Base-by-base conservation (phyloP, 2,113 vertebrate species). In the Noctilio leporinus region DNA sequence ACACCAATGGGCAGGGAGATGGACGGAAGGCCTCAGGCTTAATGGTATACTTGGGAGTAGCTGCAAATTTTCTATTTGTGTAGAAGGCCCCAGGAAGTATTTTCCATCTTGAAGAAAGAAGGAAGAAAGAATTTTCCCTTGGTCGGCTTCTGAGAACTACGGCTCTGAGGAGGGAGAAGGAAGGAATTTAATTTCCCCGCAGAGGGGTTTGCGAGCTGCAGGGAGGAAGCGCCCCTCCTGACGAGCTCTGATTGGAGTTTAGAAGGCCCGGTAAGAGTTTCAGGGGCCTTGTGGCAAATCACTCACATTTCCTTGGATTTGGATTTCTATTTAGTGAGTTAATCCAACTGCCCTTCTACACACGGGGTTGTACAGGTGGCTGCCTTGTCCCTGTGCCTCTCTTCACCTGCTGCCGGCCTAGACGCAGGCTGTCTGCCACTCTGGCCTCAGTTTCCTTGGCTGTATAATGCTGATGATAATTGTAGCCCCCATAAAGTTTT, bases 121-220 rank as follows among this genome's bases (percentile, higher is more conserved):
- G 33, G 82, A 90, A 91, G 35, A 89, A 95, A 83, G 73, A 86
- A 65, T 96, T 96, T 95, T 93, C 70, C 59, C 86, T 94, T 49
- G 5, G 57, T 89, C 55, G 92, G 12, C 62, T 62, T 95, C 69
- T 80, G n/a, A 70, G 62, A 30, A 93, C n/a, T 47, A 7, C 0
- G 88, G 43, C 67, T 35, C 43, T 55, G 91, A 89, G 78, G 77
- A 85, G 15, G 10, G 57, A 92, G 26, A 43, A 65, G 82, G 94
- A 88, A 92, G 81, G 67, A 92, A 86, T 91, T 95, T 93, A 85
- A 95, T 94, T 94, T 96, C 76, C 57, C 69, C 0, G 33, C 57
- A 65, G 57, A 96, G 89, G 78, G 88, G 78, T 73, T 69, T 93
- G 45, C 86, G n/a, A 1, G 20, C 20, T 51, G 38, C 2, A 3